Base-by-base conservation (phyloP, 1,140 invertebrate species). In the Lepeophtheirus salmonis region DNA sequence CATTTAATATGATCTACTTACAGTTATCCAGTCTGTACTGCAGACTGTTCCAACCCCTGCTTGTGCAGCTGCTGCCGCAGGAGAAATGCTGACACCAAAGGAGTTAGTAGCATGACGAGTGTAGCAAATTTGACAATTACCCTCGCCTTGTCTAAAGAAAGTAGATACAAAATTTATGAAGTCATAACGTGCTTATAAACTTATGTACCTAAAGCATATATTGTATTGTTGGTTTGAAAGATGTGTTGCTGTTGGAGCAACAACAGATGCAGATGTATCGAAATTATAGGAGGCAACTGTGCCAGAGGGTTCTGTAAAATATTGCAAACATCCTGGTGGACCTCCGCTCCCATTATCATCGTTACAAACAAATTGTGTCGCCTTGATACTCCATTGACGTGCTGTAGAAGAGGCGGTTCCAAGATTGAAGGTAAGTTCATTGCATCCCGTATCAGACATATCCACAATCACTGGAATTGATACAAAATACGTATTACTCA, bases 261-360 rank as follows among this genome's bases (percentile, higher is more conserved):
- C 30, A n/a, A n/a, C n/a, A 10, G 30, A 6, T 10, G 30, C 30
- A 10, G 30, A 6, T 41, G 30, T 41, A 41, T 41, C n/a, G n/a
- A 41, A 41, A n/a, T 41, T 41, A n/a, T 41, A 41, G 6, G 30
- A 41, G 6, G 62, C 71, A 23, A n/a, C 20, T 2, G 6, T 55
- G 23, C 56, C 41, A 23, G 41, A 3, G 3, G 3, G 3, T 50
- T 23, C 56, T n/a, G 41, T 57, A 54, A 54, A 54, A 23, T 54
- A 54, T 23, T 54, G 52, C 17, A 54, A 13, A 23, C 52, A 54
- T 2, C 52, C 52, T 3, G 2, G 2, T 20, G 52, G 52, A 16
- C 52, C 52, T 20, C 20, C n/a, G 21, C n/a, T 21, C 2, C 20
- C 20, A 20, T 54, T 16, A 21, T 54, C 52, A 23, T 54, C 52